Percentiles rank a stretch among this genome's conserved stretches.
These are phyloP conservation scores for Ctenomys sociabilis DNA, from an alignment of 2,113 vertebrate species.

Conservation along the genomic window DNA sequence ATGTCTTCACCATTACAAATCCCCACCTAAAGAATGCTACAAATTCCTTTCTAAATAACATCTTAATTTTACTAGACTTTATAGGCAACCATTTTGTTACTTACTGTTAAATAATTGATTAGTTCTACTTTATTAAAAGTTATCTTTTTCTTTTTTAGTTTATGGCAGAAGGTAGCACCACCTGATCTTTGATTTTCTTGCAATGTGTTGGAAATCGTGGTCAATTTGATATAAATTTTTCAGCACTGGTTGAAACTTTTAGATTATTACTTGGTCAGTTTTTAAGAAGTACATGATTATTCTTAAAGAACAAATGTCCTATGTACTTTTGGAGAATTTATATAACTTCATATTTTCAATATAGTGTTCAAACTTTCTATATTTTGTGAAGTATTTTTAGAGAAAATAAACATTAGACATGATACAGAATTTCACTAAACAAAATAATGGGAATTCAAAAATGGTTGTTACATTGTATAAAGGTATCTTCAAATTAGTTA, in stretches of 20 bases:
- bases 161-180: neutral
- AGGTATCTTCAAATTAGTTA: no score
- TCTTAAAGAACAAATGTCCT: neutral
- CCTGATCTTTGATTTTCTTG: neutral
- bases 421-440: no score
- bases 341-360: neutral
- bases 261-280: neutral
- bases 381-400: neutral
- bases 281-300: neutral
- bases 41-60: neutral
- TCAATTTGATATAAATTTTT: neutral
- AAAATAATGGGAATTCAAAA: no score
- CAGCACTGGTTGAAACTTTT: neutral
- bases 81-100: neutral
- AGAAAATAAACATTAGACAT: no score
- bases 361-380: neutral
- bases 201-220: neutral
- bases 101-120: conserved; percentile 10
- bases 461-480: no score
- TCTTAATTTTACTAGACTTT: neutral
- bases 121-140: neutral
- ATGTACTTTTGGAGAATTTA: neutral
- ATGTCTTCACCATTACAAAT: neutral
- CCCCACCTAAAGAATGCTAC: neutral
- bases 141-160: neutral